Evolutionary conservation across 2,888 invertebrate species (phyloP).

Genomic region (Scaptomyza tumidula): DNA sequence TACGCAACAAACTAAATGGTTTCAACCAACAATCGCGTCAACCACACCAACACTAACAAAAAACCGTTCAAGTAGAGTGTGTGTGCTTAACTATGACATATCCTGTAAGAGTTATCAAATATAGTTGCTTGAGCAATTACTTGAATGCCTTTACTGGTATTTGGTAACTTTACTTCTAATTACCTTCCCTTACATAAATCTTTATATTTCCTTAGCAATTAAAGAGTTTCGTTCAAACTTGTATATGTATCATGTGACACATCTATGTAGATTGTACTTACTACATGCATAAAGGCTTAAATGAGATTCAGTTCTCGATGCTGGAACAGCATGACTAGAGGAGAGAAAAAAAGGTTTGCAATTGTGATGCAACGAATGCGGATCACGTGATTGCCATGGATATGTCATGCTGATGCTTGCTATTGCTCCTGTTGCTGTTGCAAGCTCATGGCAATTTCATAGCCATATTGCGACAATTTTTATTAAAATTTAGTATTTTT

Average conservation of each 20-base stretch:
- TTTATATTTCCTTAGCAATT: background rate
- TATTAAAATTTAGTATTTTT: slow-evolving; percentile 78
- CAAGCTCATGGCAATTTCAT: slow-evolving; percentile 70
- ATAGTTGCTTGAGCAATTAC: too few relatives aligned
- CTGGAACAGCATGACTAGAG: slow-evolving; percentile 8
- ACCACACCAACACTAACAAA: slow-evolving; percentile 26
- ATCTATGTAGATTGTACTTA: slow-evolving; percentile 12
- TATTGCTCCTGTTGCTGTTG: background rate
- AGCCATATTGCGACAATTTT: slow-evolving; percentile 80
- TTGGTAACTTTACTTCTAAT: too few relatives aligned
- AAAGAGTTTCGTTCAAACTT: slow-evolving; percentile 18
- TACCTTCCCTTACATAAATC: too few relatives aligned
- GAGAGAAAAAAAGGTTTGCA: slow-evolving; percentile 24
- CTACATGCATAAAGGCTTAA: slow-evolving; percentile 14
- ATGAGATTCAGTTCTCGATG: slow-evolving; percentile 21
- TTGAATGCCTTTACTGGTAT: too few relatives aligned
- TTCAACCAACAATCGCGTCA: slow-evolving; percentile 43
- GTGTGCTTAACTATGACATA: background rate
- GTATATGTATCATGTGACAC: slow-evolving; percentile 48
- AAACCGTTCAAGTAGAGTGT: slow-evolving; percentile 3
- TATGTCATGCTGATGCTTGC: slow-evolving; percentile 24
- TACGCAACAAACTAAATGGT: slow-evolving; percentile 42
- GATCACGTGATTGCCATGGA: slow-evolving; percentile 64
- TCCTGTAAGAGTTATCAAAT: background rate
- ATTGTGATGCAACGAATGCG: slow-evolving; percentile 55